Conservation (phyloP, 2,797 vertebrate species). For the Leucoraja ocellata region DNA sequence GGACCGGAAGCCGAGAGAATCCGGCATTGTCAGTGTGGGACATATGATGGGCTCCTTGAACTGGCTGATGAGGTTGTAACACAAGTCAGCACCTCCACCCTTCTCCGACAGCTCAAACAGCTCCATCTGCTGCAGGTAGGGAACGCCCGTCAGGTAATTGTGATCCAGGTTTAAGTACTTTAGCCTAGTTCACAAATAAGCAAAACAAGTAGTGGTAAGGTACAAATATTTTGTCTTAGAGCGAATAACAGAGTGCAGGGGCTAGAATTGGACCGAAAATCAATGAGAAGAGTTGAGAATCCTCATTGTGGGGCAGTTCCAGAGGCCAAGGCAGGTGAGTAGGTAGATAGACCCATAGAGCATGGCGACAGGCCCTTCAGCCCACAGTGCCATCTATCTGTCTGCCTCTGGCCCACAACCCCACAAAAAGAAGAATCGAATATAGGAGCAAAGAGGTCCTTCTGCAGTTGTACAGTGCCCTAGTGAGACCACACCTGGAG, state of each 20-base stretch:
- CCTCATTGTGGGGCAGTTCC: background rate
- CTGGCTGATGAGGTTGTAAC: background rate
- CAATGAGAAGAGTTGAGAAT: too few species aligned
- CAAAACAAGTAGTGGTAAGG: slow-evolving; percentile 9
- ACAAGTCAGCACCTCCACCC: background rate
- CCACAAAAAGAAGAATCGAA: too few species aligned
- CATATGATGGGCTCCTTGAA: background rate
- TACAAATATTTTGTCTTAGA: background rate
- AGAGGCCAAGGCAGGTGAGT: background rate
- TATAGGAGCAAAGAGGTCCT: too few species aligned
- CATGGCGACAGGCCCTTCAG: too few species aligned
- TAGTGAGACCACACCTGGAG: too few species aligned
- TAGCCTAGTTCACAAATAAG: slow-evolving; percentile 57
- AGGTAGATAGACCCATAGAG: too few species aligned
- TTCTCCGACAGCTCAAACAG: slow-evolving; percentile 25
- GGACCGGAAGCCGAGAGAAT: background rate
- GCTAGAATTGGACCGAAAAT: background rate
- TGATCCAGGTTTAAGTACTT: slow-evolving; percentile 70
- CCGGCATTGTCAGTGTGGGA: background rate
- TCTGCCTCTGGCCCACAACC: too few species aligned
- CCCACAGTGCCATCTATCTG: too few species aligned
- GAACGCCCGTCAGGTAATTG: slow-evolving; percentile 68
- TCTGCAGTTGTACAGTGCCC: too few species aligned
- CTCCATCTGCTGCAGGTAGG: slow-evolving; percentile 56
- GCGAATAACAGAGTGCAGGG: too few species aligned